Base-by-base conservation (phyloP, 2,113 vertebrate species). In the Lucifuga dentata region DNA sequence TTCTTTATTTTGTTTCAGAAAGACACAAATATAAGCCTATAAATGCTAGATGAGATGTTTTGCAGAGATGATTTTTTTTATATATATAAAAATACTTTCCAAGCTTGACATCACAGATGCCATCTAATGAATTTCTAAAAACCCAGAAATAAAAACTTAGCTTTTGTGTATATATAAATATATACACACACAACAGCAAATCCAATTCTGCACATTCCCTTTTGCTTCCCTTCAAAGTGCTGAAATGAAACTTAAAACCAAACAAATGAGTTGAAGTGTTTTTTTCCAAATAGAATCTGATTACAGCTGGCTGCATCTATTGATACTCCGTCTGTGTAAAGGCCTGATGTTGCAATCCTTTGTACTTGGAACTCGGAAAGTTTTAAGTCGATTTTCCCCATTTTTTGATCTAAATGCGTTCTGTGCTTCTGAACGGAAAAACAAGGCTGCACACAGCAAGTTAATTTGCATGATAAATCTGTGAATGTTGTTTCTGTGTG, bases 81-180 rank as follows among this genome's bases (percentile, higher is more conserved):
- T 10, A 6, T 5, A 49, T 60, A 45, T 35, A 71, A 58, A 53
- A 53, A 12, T 24, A 20, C 16, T 10, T 3, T 38, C 21, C 4
- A 40, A 35, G 35, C 19, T 33, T 5, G 71, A 79, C 72, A 79
- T 81, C 68, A 86, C 78, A 76, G 78, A 80, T 19, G 74, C 8
- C 72, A 64, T 40, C 13, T n/a, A 44, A 21, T n/a, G 8, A 0
- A 56, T 23, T 64, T 57, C 9, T 62, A 44, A 48, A 8, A 45
- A 68, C 8, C 39, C 35, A 48, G 57, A 55, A 52, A 35, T 59
- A 56, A 73, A 75, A 63, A 38, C 3, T 3, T n/a, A 5, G 35
- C 41, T 64, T 12, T n/a, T 33, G 21, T 17, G 35, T 51, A 35
- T 23, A 67, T 23, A n/a, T n/a, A n/a, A n/a, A n/a, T n/a, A n/a